phyloP scores from a whole-genome alignment of 2,888 invertebrate genomes.

The Cheilosia scutellata region DNA sequence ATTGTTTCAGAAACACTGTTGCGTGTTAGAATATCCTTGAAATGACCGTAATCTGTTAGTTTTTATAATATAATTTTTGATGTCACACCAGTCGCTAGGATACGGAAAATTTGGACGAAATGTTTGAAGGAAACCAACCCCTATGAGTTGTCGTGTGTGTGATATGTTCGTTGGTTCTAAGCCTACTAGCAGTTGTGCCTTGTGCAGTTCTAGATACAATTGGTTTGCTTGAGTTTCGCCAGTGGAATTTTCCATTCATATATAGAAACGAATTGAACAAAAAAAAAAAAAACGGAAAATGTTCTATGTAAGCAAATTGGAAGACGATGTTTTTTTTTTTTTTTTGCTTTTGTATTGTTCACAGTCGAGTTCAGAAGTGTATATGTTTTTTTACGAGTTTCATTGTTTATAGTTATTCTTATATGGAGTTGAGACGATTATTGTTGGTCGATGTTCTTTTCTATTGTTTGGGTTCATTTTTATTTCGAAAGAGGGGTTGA shows the following conservation, averaged over 20 bases:
- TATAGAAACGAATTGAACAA: slow-evolving; percentile 31
- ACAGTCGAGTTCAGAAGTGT: slow-evolving; percentile 47
- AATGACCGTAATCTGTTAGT: not conserved
- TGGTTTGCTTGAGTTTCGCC: slow-evolving; percentile 36
- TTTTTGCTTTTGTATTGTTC: slow-evolving; percentile 1
- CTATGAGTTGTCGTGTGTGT: slow-evolving; percentile 1
- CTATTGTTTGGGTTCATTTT: slow-evolving; percentile 20
- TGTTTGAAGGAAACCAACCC: slow-evolving; percentile 56
- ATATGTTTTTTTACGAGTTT: slow-evolving; percentile 31
- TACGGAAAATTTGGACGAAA: slow-evolving; percentile 31
- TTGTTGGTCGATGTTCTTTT: slow-evolving; percentile 39
- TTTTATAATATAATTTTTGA: slow-evolving; percentile 17
- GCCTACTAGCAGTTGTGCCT: slow-evolving; percentile 13
- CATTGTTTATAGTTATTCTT: slow-evolving; percentile 34
- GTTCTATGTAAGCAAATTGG: slow-evolving; percentile 65
- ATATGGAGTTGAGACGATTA: slow-evolving; percentile 14
- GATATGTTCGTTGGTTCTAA: slow-evolving; percentile 12
- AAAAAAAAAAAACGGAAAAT: slow-evolving; percentile 32
- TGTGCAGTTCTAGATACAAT: slow-evolving; percentile 52
- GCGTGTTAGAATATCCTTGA: slow-evolving; percentile 63
- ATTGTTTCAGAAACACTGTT: slow-evolving; percentile 50
- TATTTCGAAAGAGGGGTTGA: slow-evolving; percentile 14
- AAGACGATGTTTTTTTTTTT: slow-evolving; percentile 25
- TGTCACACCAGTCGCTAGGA: slow-evolving; percentile 38
- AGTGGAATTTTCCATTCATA: slow-evolving; percentile 69